These are phyloP conservation scores for Stichodactyla helianthus DNA, from an alignment of 64 coral and sea anemone genomes.

Conservation along the genomic window DNA sequence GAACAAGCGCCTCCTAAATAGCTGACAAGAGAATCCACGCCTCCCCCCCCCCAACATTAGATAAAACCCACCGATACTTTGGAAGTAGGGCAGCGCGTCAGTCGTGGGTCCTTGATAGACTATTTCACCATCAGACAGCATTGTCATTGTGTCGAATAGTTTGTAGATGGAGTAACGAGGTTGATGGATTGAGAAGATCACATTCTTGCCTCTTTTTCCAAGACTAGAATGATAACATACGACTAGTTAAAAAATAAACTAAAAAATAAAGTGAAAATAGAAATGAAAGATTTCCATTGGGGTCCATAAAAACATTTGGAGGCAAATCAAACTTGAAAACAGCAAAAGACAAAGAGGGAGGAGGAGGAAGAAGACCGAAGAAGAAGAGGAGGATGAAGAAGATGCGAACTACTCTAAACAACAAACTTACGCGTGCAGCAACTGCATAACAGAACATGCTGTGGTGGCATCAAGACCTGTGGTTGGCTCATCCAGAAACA, in stretches of 20 bases:
- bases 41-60: too few relatives aligned
- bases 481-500: conserved; percentile 94
- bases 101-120: conserved; percentile 72
- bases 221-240: conserved; percentile 46
- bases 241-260: not conserved
- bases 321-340: too few relatives aligned
- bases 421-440: conserved; percentile 54
- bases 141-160: conserved; percentile 60
- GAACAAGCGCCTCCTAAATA: too few relatives aligned
- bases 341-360: not conserved
- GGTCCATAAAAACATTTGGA: too few relatives aligned
- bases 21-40: too few relatives aligned
- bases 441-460: conserved; percentile 62
- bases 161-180: conserved; percentile 96
- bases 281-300: too few relatives aligned
- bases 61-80: conserved; percentile 58
- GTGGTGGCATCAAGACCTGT: conserved; percentile 88
- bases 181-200: conserved; percentile 93
- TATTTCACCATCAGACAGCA: conserved; percentile 71
- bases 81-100: conserved; percentile 71
- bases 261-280: not conserved
- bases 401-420: not conserved
- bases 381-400: too few relatives aligned
- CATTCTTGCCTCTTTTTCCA: conserved; percentile 60
- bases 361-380: not conserved